phyloP scores from a whole-genome alignment of 2,797 vertebrate species.

The Microctenopoma stevenorrisi region DNA sequence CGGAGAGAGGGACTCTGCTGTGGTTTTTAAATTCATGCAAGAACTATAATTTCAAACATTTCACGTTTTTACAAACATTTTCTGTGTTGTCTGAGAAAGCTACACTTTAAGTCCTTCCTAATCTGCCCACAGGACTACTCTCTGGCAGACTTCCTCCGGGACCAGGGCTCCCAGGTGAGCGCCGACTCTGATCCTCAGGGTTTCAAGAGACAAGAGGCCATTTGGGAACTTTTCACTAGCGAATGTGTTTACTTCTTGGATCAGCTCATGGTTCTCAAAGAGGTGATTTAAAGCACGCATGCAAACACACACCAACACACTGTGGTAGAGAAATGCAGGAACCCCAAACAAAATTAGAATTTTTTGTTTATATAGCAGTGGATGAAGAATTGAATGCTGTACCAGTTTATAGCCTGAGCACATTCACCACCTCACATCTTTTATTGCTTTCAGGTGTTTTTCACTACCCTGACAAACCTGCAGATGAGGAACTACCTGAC shows the following conservation, averaged over 20 bases:
- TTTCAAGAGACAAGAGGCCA: conserved; percentile 85
- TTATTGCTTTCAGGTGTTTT: conserved; percentile 87
- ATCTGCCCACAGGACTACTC: conserved; percentile 81
- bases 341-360: conserved; percentile 2
- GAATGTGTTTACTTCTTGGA: conserved; percentile 95
- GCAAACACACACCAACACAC: conserved; percentile 14
- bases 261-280: conserved; percentile 93
- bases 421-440: conserved; percentile 33
- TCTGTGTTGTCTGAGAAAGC: not conserved
- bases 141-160: conserved; percentile 86
- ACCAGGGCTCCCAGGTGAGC: conserved; percentile 75
- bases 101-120: not conserved
- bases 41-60: conserved; percentile 61
- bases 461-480: conserved; percentile 85
- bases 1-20: conserved; percentile 11
- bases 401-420: not conserved
- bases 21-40: conserved; percentile 9
- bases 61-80: conserved; percentile 25
- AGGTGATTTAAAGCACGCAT: conserved; percentile 77
- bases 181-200: conserved; percentile 60
- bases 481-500: conserved; percentile 85
- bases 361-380: conserved; percentile 13
- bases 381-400: conserved; percentile 50
- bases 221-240: conserved; percentile 94
- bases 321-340: conserved; percentile 39